Base-by-base conservation (phyloP, 2,797 vertebrate genomes). In the Artibeus jamaicensis region DNA sequence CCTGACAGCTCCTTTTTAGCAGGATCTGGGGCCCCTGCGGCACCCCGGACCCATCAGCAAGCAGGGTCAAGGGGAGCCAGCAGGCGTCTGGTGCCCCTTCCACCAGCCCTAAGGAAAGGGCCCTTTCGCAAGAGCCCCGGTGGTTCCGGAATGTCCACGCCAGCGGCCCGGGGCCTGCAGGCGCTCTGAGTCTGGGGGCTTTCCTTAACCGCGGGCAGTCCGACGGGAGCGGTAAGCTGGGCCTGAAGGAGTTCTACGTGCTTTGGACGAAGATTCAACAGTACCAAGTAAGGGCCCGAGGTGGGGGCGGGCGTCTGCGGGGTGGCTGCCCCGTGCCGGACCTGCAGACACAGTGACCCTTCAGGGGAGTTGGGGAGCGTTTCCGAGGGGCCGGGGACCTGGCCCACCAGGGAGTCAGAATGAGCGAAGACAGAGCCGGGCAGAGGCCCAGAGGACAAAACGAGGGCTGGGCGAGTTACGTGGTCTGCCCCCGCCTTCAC, bases 201-300 rank as follows among this genome's bases (percentile, higher is more conserved):
- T 97, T 94, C 98, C 98, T 99, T 98, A 98, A 98, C 96, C 5
- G 32, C 2, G 50, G 83, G 71, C 96, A 99, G 99, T 98, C 98
- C 14, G 99, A 99, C 0, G 99, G 98, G 34, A 99, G 98, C 0
- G 99, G 99, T 10, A 99, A 99, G 98, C 98, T 99, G 76, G 99
- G 99, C 6, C 97, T 99, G 96, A 98, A 99, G 97, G 99, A 99
- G 93, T 99, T 99, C 92, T 98, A 99, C 71, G 86, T 99, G 32
- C 98, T 99, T 65, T 99, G 99, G 99, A 99, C 97, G 10, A 99
- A 99, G 98, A 99, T 99, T 79, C 99, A 99, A 73, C 99, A 98
- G 37, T 99, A 98, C 77, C 98, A 99, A 98, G 99, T 99, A 95
- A 98, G 32, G 22, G 37, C 44, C 0, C 0, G 3, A 0, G 0